Conservation (phyloP, 2,113 vertebrate genomes). For the Calyptomena viridis region DNA sequence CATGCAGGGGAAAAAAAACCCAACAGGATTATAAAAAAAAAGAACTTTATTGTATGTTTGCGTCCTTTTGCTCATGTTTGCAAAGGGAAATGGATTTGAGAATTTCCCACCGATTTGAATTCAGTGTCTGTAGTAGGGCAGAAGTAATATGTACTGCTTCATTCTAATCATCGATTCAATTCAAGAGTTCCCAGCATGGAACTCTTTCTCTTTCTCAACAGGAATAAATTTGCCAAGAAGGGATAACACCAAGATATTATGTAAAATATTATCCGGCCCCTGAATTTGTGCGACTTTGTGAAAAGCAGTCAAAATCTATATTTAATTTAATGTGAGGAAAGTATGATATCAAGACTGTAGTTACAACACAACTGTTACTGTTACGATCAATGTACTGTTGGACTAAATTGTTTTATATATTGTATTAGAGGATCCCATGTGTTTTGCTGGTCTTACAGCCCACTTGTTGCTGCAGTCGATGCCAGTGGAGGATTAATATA, state of each 20-base stretch:
- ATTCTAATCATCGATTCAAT: constrained; percentile 21
- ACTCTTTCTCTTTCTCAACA: neutral
- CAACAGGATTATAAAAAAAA: neutral
- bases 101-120: constrained; percentile 12
- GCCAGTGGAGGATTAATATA: neutral
- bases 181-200: constrained; percentile 31
- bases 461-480: neutral
- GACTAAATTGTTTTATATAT: neutral
- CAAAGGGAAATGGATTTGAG: constrained; percentile 4
- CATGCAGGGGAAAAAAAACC: neutral
- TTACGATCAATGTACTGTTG: neutral
- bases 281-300: neutral
- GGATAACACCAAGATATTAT: constrained; percentile 12
- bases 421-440: neutral
- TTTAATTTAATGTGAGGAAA: neutral
- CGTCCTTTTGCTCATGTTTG: constrained; percentile 17
- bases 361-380: neutral
- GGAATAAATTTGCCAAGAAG: constrained; percentile 35
- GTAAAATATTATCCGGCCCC: neutral
- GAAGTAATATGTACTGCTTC: neutral
- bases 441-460: neutral
- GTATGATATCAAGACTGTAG: neutral
- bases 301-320: constrained; percentile 29
- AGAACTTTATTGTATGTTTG: neutral
- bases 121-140: constrained; percentile 16